These are phyloP conservation scores for Halocaridina rubra DNA, from an alignment of 2,888 invertebrate genomes.

Conservation along the genomic window DNA sequence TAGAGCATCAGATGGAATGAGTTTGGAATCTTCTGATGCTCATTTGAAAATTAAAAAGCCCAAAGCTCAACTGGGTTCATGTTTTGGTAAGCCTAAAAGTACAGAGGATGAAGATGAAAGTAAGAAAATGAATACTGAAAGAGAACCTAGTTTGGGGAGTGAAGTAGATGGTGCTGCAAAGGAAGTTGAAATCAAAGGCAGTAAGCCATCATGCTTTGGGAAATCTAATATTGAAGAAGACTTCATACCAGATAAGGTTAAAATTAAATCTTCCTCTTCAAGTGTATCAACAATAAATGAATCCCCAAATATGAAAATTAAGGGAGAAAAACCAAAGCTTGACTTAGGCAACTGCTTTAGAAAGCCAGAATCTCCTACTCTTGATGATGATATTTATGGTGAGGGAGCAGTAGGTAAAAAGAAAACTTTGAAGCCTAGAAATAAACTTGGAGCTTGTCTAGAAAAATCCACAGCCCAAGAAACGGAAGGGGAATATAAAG, in stretches of 20 bases:
- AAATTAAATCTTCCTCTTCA: no score
- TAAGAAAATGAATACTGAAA: no score
- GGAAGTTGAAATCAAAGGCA: neutral
- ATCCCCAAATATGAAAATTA: neutral
- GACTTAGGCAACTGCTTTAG: constrained; percentile 17
- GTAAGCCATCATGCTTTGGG: neutral
- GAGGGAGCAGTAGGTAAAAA: neutral
- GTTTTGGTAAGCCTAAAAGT: constrained; percentile 36
- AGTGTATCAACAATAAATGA: neutral
- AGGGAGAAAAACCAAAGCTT: neutral
- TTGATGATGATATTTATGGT: neutral
- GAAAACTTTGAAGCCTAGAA: constrained; percentile 25
- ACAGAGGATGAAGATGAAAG: neutral
- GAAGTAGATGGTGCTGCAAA: neutral
- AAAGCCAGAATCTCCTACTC: neutral
- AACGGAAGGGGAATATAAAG: constrained; percentile 18
- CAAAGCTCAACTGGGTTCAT: constrained; percentile 35
- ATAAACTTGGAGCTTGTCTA: constrained; percentile 33
- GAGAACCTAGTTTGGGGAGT: neutral
- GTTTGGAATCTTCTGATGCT: neutral
- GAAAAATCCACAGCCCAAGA: constrained; percentile 16
- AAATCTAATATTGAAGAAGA: constrained; percentile 1
- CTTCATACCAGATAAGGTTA: constrained; percentile 14
- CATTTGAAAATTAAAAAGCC: constrained; percentile 24
- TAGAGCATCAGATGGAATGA: neutral